Percentiles rank a stretch among this genome's conserved stretches.
Conservation (phyloP, 2,113 vertebrate species). For the Cebus imitator region DNA sequence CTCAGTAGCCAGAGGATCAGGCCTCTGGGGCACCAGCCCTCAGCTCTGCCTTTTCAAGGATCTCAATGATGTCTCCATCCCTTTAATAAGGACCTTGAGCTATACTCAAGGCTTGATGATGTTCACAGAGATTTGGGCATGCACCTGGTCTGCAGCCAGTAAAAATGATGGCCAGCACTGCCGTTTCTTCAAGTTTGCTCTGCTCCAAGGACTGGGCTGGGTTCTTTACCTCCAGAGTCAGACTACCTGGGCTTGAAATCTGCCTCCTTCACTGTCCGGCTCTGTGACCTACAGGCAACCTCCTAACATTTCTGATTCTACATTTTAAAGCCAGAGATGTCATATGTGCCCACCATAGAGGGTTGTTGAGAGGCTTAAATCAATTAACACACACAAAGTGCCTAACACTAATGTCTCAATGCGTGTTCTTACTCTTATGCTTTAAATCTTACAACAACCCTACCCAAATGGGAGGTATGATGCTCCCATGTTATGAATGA, state of each 20-base stretch:
- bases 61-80: background rate
- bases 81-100: background rate
- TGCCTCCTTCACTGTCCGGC: background rate
- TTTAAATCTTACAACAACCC: background rate
- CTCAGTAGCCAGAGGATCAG: background rate
- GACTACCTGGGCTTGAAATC: background rate
- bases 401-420: background rate
- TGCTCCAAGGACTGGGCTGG: background rate
- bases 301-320: background rate
- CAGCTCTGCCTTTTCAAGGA: background rate
- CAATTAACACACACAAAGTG: background rate
- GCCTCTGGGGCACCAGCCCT: background rate
- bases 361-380: background rate
- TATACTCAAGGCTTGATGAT: background rate
- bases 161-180: background rate
- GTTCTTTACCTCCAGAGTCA: background rate
- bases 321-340: background rate
- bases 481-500: background rate
- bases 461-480: background rate
- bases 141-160: background rate
- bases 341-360: background rate
- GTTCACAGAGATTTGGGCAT: background rate
- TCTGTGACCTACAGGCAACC: background rate
- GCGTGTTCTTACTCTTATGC: background rate
- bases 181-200: background rate